Conservation (phyloP, 2,797 vertebrate genomes). For the Yasuhikotakia modesta region DNA sequence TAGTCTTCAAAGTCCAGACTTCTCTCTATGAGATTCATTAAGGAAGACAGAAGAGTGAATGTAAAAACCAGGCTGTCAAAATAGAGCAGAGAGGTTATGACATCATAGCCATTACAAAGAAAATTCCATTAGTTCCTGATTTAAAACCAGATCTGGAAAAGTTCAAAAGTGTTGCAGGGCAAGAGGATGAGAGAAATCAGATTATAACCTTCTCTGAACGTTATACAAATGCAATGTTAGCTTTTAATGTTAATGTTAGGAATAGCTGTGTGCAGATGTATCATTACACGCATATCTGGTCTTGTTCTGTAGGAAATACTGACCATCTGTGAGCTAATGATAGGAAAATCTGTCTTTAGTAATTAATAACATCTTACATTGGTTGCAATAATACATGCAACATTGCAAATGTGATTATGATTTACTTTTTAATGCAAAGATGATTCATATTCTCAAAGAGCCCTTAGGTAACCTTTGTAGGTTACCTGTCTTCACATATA, state of each 20-base stretch:
- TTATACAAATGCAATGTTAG: constrained; percentile 17
- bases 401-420: constrained; percentile 26
- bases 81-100: constrained; percentile 35
- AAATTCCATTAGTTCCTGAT: constrained; percentile 18
- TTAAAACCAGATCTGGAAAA: constrained; percentile 4
- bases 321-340: constrained; percentile 27
- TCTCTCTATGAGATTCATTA: constrained; percentile 47
- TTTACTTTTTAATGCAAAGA: constrained; percentile 36
- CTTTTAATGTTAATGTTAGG: constrained; percentile 14
- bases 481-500: constrained; percentile 23
- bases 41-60: constrained; percentile 41
- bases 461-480: constrained; percentile 12
- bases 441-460: constrained; percentile 17
- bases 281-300: constrained; percentile 23
- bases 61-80: constrained; percentile 34
- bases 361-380: constrained; percentile 23
- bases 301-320: constrained; percentile 23
- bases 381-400: constrained; percentile 50
- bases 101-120: constrained; percentile 47
- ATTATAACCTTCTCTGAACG: not conserved
- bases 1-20: constrained; percentile 40
- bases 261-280: constrained; percentile 31
- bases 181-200: not conserved
- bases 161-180: not conserved
- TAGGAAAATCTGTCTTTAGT: constrained; percentile 22